A percentile compares a stretch with the other conserved stretches of the same genome.
phyloP scores from a whole-genome alignment of 2,113 vertebrate species.

The Macrotus californicus region DNA sequence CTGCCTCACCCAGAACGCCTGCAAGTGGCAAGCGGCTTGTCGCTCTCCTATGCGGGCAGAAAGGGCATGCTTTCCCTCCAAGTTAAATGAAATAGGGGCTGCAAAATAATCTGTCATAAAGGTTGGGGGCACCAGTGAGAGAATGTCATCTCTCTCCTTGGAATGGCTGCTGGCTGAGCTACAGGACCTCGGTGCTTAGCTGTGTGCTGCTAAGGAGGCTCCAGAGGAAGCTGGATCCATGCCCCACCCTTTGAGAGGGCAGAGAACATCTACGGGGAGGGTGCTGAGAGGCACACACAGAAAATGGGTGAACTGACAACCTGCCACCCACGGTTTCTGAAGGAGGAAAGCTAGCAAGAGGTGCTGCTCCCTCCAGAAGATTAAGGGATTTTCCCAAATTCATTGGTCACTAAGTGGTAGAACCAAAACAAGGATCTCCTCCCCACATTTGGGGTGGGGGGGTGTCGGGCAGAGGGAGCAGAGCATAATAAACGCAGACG shows the following conservation, averaged over 20 bases:
- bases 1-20: not conserved
- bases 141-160: not conserved
- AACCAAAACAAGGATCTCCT: not conserved
- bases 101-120: no score
- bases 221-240: not conserved
- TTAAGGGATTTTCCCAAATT: not conserved
- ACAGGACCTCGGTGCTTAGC: not conserved
- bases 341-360: not conserved
- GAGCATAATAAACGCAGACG: not conserved
- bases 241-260: not conserved
- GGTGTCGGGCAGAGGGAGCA: accelerated
- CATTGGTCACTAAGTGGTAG: not conserved
- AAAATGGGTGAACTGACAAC: accelerated
- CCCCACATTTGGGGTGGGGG: no score
- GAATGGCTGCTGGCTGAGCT: not conserved
- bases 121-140: not conserved
- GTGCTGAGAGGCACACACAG: not conserved
- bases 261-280: not conserved
- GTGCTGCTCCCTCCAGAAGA: not conserved
- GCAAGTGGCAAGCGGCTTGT: not conserved
- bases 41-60: not conserved
- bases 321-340: not conserved
- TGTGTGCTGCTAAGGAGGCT: not conserved
- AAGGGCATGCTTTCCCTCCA: not conserved
- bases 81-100: not conserved